Percentiles rank a stretch among this genome's conserved stretches.
Conservation (phyloP, 1,140 invertebrate genomes). For the Pseudomyrmex concolor region DNA sequence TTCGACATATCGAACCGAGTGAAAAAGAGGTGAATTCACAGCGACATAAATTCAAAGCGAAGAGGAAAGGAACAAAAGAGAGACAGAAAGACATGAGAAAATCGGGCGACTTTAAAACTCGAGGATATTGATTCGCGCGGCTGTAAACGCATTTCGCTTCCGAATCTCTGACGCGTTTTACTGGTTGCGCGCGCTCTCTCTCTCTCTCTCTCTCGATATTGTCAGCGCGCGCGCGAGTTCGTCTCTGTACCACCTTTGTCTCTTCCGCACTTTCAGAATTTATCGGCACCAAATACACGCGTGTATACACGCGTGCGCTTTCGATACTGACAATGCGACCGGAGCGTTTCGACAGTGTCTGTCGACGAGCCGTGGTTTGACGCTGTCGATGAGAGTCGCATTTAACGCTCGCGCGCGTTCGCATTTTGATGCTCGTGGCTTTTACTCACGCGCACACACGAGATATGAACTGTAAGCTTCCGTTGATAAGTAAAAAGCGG, state of each 20-base stretch:
- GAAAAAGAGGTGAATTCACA: conserved; percentile 39
- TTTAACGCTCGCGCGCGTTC: conserved; percentile 19
- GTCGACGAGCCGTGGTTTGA: conserved; percentile 29
- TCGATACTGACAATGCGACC: conserved; percentile 30
- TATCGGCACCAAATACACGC: conserved; percentile 42
- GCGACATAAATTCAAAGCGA: conserved; percentile 5
- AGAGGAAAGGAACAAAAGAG: conserved; percentile 15
- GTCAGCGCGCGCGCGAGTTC: conserved; percentile 41
- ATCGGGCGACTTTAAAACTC: conserved; percentile 52
- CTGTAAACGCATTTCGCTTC: conserved; percentile 57
- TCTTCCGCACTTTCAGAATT: conserved; percentile 56
- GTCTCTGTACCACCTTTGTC: conserved; percentile 26
- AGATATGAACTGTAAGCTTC: conserved; percentile 49
- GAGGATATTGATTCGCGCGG: conserved; percentile 54
- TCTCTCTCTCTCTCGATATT: conserved; percentile 28
- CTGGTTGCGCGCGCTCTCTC: conserved; percentile 1
- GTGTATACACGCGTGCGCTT: conserved; percentile 41
- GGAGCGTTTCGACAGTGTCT: conserved; percentile 29
- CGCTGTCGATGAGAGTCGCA: conserved; percentile 32
- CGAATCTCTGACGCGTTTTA: conserved; percentile 60
- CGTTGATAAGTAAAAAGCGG: conserved; percentile 45
- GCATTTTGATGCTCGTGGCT: conserved; percentile 14
- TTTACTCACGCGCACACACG: conserved; percentile 2
- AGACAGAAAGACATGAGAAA: background rate
- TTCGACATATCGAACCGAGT: conserved; percentile 2